Evolutionary conservation across 2,888 invertebrate species (phyloP), one percentile per base, ranked within the genome.

Genomic region (Koerneria pararmatus): DNA sequence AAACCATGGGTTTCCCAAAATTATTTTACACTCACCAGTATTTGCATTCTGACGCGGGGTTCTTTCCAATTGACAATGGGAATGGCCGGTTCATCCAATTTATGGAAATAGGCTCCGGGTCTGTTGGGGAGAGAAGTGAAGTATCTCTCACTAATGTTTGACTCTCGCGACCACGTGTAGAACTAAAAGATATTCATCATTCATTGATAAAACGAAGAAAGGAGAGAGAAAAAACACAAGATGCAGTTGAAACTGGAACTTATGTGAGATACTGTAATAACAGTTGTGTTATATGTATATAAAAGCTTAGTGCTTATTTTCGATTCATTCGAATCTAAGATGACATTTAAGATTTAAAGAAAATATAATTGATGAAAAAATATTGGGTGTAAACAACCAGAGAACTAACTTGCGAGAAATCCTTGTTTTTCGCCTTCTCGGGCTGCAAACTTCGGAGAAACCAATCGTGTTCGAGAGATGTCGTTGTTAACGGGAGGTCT

Each of bases 401-500:
- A 15, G n/a, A n/a, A 41, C 53, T 2, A n/a, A 67, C 69, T 62
- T 73, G 66, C n/a, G 78, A 72, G 62, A 71, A 81, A 61, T 78
- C 72, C 54, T 73, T 72, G 59, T 80, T 78, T 31, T 79, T 78
- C 6, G 77, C 74, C 24, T 71, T 69, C 8, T 72, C 75, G 1
- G 79, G 81, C 8, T 72, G 46, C 8, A 77, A 71, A 8, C 75
- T 75, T 31, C 75, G 71, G 48, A 75, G 62, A 85, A 94, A 91
- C 89, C 93, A 90, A 1, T 84, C 82, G 80, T 91, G 91, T 1
- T 88, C 85, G 54, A 87, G 85, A 63, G 86, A 85, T 1, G 86
- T 85, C 71, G 86, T 85, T 66, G 86, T 85, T 1, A 86, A 84
- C 3, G 86, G 85, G 63, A 86, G 82, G 71, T 86, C 86, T 24